Evolutionary conservation across 2,888 invertebrate species (phyloP).

Genomic region (Athetis lepigone): DNA sequence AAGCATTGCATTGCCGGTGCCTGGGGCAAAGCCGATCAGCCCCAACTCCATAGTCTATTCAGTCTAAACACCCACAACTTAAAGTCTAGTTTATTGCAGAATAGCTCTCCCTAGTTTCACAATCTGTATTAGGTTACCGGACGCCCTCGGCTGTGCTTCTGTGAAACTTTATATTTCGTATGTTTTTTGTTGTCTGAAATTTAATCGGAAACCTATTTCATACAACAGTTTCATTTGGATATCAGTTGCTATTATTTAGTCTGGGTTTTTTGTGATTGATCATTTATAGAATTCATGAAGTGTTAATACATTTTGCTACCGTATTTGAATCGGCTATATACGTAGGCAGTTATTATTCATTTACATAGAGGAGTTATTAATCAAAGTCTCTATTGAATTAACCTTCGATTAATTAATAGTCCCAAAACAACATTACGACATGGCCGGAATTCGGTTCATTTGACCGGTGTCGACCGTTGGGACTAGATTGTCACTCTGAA

Average conservation of each 20-base stretch:
- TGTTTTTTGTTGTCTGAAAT: constrained; percentile 72
- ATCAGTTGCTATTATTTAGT: constrained; percentile 35
- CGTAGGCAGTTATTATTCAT: background rate
- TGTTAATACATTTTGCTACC: background rate
- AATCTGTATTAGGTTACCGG: constrained; percentile 77
- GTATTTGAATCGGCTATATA: background rate
- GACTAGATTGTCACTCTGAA: constrained; percentile 45
- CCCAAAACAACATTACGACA: constrained; percentile 51
- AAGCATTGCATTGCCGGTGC: constrained; percentile 71
- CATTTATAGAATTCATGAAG: background rate
- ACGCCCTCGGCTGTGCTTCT: constrained; percentile 72
- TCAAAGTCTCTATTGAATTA: constrained; percentile 43
- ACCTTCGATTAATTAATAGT: constrained; percentile 43
- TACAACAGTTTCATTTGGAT: constrained; percentile 57
- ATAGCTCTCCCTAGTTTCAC: constrained; percentile 62
- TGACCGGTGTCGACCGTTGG: constrained; percentile 45
- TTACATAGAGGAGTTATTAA: constrained; percentile 23
- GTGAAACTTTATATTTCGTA: constrained; percentile 68
- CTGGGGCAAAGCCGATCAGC: constrained; percentile 70
- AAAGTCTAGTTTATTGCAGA: constrained; percentile 74
- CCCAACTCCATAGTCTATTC: constrained; percentile 62
- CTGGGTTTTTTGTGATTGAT: constrained; percentile 6
- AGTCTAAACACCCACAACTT: constrained; percentile 71
- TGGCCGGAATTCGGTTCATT: constrained; percentile 44
- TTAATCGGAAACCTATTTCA: constrained; percentile 73